Base-by-base conservation (phyloP, 2,797 vertebrate species). In the Falco rusticolus region DNA sequence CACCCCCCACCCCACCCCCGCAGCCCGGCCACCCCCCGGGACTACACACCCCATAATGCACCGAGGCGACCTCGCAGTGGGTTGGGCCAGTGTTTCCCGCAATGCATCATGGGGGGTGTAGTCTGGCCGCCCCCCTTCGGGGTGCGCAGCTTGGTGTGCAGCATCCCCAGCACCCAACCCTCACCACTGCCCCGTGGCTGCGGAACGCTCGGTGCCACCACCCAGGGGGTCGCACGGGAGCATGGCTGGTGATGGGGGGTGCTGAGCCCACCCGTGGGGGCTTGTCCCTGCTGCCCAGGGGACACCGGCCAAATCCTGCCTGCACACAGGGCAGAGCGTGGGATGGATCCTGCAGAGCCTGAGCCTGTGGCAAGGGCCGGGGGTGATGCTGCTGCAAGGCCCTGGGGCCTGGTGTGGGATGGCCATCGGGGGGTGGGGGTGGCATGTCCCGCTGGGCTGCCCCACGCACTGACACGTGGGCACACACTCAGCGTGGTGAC, bases 271-370 rank as follows among this genome's bases (percentile, higher is more conserved):
- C 45, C 39, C 64, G 0, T 1, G 5, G 33, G 29, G 29, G 41
- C 72, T 25, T 1, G 5, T 20, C n/a, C 37, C 41, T 6, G 6
- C 59, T 25, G 29, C 59, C 78, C 21, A 3, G 0, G 18, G 33
- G 60, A 61, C 6, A 9, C 10, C 83, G 17, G 48, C 84, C 60
- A 19, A 10, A 20, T 26, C 65, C 81, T 26, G 51, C 37, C 39
- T 0, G 4, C 34, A 4, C 72, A 2, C 13, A 6, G 81, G 10
- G 11, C 1, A 16, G 26, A 28, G 80, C 0, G 19, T 5, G 33
- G 82, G 75, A 43, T 1, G 13, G 48, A 50, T 31, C 72, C 66
- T 14, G 24, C 34, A 1, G 41, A 60, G 7, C 51, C 81, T 31
- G 24, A 17, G 11, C 56, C 39, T 2, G 26, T 20, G 56, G 59